Evolutionary conservation across 1,140 invertebrate genomes (phyloP).

Genomic region (Heliconius himera): DNA sequence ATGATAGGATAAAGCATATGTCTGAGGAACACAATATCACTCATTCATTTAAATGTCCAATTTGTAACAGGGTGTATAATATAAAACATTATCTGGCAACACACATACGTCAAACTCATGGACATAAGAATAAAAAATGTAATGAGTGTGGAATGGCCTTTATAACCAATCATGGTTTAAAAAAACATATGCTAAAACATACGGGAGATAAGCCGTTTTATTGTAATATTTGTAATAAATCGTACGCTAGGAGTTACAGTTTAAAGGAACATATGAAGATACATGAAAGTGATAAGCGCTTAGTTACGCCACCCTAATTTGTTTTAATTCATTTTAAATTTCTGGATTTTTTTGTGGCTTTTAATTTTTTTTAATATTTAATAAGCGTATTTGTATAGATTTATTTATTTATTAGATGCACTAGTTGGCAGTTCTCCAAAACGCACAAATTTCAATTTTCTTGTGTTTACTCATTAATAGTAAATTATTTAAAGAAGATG

Average conservation of each 20-base stretch:
- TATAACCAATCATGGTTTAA: conserved; percentile 69
- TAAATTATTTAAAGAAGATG: too few relatives aligned
- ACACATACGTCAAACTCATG: conserved; percentile 70
- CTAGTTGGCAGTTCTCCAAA: too few relatives aligned
- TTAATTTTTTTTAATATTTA: too few relatives aligned
- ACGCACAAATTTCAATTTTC: too few relatives aligned
- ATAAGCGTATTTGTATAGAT: too few relatives aligned
- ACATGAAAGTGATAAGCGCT: conserved; percentile 48
- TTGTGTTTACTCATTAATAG: too few relatives aligned
- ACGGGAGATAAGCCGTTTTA: conserved; percentile 57
- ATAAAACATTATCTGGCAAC: conserved; percentile 73
- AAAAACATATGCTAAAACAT: conserved; percentile 71
- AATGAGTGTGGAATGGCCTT: conserved; percentile 68
- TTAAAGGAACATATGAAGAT: conserved; percentile 63
- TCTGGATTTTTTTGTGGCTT: too few relatives aligned
- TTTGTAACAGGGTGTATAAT: conserved; percentile 63
- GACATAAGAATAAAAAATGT: conserved; percentile 71
- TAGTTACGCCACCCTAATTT: neutral
- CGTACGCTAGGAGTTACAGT: conserved; percentile 63
- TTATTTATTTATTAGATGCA: too few relatives aligned
- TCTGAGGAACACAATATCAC: conserved; percentile 68
- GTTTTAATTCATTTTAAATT: neutral
- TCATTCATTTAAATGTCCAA: conserved; percentile 66
- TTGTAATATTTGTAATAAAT: conserved; percentile 59
- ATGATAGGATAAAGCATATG: conserved; percentile 73